phyloP scores from a whole-genome alignment of 2,888 invertebrate genomes.

The Nasonovia ribisnigri region DNA sequence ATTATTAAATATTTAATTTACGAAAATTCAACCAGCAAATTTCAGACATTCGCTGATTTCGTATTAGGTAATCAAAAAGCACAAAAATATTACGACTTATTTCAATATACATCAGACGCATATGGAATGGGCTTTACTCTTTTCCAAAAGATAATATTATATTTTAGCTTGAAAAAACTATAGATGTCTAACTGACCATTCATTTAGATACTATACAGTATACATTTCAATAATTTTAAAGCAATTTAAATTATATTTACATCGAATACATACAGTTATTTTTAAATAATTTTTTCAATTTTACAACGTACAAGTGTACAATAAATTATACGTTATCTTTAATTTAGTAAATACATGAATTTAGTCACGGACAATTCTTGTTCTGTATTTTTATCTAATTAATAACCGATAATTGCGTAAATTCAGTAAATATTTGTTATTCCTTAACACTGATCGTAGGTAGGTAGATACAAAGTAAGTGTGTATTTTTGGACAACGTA shows the following conservation, averaged over 20 bases:
- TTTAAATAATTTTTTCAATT: neutral
- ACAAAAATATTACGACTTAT: neutral
- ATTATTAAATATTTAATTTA: neutral
- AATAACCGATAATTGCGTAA: neutral
- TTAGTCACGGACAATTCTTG: neutral
- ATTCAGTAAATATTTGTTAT: neutral
- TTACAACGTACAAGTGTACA: neutral
- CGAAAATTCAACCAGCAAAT: neutral
- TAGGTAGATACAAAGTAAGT: neutral
- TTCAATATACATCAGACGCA: neutral
- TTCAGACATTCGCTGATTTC: neutral
- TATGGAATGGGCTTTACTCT: neutral
- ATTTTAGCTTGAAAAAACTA: neutral
- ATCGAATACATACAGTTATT: neutral
- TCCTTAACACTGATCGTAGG: neutral
- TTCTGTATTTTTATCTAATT: neutral
- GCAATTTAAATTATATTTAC: neutral
- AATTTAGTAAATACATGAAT: neutral
- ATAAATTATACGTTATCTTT: neutral
- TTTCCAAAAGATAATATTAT: neutral
- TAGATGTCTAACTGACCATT: neutral
- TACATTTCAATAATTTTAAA: neutral
- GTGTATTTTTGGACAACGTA: neutral
- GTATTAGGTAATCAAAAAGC: neutral
- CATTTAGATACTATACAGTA: neutral